These are phyloP conservation scores for Lacerta agilis DNA, from an alignment of 2,797 vertebrate genomes.

Conservation along the genomic window DNA sequence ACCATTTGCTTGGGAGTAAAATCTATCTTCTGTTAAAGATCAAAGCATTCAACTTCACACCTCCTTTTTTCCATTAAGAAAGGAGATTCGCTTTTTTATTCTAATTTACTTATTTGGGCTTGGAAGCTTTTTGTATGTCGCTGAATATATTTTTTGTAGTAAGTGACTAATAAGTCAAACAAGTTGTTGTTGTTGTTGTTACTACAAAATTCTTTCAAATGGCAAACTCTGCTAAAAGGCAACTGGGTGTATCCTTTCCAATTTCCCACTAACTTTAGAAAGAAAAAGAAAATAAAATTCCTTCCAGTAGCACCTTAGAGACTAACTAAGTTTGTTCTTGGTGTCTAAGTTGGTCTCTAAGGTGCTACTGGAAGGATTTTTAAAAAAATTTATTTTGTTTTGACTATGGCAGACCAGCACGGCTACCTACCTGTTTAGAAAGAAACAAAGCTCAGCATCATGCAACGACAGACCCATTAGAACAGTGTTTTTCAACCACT, in stretches of 20 bases:
- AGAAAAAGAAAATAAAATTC: neutral
- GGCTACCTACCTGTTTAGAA: conserved; percentile 5
- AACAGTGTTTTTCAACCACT: too few relatives aligned
- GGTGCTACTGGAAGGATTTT: too few relatives aligned
- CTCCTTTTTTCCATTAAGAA: conserved; percentile 33
- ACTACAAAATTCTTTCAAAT: conserved; percentile 6
- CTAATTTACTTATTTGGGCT: neutral
- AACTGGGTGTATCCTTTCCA: conserved; percentile 34
- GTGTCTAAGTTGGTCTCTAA: too few relatives aligned
- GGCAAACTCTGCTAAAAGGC: conserved; percentile 27
- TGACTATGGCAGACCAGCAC: too few relatives aligned
- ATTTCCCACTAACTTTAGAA: conserved; percentile 43
- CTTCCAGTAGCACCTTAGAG: too few relatives aligned
- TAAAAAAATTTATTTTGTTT: too few relatives aligned
- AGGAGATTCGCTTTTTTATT: conserved; percentile 8
- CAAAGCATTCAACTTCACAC: conserved; percentile 35
- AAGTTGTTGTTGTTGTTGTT: too few relatives aligned
- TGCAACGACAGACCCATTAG: conserved; percentile 16
- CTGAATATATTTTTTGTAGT: too few relatives aligned
- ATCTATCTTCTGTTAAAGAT: conserved; percentile 41
- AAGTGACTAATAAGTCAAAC: too few relatives aligned
- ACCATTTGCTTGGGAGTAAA: conserved; percentile 48
- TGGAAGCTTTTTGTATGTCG: too few relatives aligned
- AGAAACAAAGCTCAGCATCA: neutral
- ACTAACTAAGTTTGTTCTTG: too few relatives aligned